Evolutionary conservation across 2,113 vertebrate species (phyloP), one percentile per base, ranked within the genome.

Genomic region (Pelvicachromis taeniatus): DNA sequence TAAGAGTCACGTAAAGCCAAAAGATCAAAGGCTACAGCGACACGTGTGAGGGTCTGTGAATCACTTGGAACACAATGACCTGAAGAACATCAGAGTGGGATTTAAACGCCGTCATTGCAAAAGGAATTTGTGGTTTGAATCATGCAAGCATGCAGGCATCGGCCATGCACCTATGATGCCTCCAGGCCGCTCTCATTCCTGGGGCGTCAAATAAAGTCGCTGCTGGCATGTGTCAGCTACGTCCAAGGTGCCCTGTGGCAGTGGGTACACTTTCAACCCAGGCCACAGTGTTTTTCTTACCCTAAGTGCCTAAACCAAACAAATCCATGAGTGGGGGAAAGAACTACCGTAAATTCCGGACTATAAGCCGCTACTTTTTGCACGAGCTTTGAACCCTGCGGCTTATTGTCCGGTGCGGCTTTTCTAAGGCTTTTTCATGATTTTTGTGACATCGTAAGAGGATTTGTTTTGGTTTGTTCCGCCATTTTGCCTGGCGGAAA

Each of bases 121-220:
- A 73, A 75, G 68, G 6, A 75, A 29, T 75, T 0, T 31, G 23
- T 12, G 42, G 68, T 31, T 75, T 50, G 5, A 73, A 5, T 31
- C 23, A 63, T 4, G 59, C 59, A 38, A 8, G 68, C 42, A 50
- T 7, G 21, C 42, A 50, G 42, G 16, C 14, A 0, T 17, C 0
- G 0, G 14, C 3, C 65, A 10, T 26, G 65, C 40, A 48, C 42
- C 42, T 48, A 50, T 50, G 68, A 50, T 19, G 19, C 16, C 16
- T n/a, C 42, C 23, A 5, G 0, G 3, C 26, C 0, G 2, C 14
- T 1, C 70, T 50, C 6, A 75, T 50, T 50, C 45, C 17, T 50
- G 4, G 10, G 1, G 16, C 0, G 0, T 0, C 42, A 73, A 29
- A 29, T 48, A 48, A 73, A 48, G 23, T 2, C 16, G 6, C 16